phyloP scores from a whole-genome alignment of 2,113 vertebrate genomes.

The Mus pahari region DNA sequence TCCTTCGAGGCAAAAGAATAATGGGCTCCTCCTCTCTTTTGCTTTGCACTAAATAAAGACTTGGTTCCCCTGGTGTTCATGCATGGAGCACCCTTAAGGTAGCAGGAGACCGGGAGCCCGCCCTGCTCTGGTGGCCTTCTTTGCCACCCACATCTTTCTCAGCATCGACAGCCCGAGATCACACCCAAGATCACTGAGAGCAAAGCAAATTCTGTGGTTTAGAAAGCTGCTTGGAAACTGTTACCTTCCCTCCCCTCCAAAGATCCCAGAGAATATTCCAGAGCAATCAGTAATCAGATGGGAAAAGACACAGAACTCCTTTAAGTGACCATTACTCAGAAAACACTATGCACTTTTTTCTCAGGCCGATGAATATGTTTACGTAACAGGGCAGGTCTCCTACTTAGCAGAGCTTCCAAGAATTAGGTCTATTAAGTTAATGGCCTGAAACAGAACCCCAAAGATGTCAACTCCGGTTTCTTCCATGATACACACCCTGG shows the following conservation, averaged over 20 bases:
- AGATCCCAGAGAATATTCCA: constrained; percentile 56
- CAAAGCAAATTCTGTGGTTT: constrained; percentile 31
- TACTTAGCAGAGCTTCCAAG: constrained; percentile 55
- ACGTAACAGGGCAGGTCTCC: constrained; percentile 48
- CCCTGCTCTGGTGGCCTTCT: constrained; percentile 67
- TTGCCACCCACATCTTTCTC: constrained; percentile 76
- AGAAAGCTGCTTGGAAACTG: constrained; percentile 58
- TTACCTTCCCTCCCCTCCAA: constrained; percentile 31
- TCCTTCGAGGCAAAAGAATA: constrained; percentile 51
- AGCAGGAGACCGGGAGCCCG: constrained; percentile 46
- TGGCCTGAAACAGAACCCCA: constrained; percentile 61
- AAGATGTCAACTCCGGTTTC: neutral
- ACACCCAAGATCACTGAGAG: constrained; percentile 4
- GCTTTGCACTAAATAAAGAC: constrained; percentile 62
- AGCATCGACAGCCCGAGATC: constrained; percentile 59
- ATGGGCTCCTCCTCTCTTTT: constrained; percentile 8
- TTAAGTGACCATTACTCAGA: constrained; percentile 31
- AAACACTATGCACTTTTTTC: neutral
- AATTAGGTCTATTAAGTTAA: constrained; percentile 69
- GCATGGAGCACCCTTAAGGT: neutral
- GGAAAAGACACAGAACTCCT: neutral
- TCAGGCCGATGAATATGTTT: constrained; percentile 48
- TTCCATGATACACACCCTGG: neutral
- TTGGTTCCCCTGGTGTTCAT: neutral
- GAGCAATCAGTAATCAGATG: neutral